Conservation (phyloP, 2,113 vertebrate genomes). For the Psittacula cyanocephala region DNA sequence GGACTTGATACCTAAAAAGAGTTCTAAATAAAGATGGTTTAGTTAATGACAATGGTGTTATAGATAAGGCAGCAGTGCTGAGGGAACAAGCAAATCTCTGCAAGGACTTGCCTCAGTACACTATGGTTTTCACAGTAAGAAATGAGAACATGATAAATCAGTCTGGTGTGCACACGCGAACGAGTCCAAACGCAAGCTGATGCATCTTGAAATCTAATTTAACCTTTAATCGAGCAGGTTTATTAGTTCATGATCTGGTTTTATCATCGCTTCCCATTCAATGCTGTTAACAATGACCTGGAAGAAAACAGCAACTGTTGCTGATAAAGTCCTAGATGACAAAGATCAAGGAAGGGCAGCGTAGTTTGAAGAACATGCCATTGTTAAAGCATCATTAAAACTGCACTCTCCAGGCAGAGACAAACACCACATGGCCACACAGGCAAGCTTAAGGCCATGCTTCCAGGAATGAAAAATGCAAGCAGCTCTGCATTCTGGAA, state of each 20-base stretch:
- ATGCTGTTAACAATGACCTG: neutral
- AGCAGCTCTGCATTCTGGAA: neutral
- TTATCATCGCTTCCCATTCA: neutral
- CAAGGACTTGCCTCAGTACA: neutral
- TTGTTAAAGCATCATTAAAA: neutral
- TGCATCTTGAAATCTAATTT: neutral
- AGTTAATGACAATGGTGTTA: neutral
- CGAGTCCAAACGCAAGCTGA: neutral
- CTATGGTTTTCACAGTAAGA: neutral
- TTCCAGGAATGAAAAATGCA: neutral
- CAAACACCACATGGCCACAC: neutral
- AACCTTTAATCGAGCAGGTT: neutral
- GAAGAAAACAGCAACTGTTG: neutral
- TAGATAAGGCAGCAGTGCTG: neutral
- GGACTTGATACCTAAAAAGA: neutral
- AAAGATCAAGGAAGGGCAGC: neutral
- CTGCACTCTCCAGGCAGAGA: neutral
- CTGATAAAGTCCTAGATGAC: conserved; percentile 15
- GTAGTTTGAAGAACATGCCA: neutral
- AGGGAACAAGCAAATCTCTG: neutral
- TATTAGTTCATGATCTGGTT: neutral
- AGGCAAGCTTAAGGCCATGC: neutral
- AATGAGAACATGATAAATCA: neutral
- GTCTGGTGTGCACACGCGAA: neutral
- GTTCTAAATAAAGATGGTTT: neutral